These are phyloP conservation scores for Carcina quercana DNA, from an alignment of 2,888 invertebrate genomes.

Conservation along the genomic window DNA sequence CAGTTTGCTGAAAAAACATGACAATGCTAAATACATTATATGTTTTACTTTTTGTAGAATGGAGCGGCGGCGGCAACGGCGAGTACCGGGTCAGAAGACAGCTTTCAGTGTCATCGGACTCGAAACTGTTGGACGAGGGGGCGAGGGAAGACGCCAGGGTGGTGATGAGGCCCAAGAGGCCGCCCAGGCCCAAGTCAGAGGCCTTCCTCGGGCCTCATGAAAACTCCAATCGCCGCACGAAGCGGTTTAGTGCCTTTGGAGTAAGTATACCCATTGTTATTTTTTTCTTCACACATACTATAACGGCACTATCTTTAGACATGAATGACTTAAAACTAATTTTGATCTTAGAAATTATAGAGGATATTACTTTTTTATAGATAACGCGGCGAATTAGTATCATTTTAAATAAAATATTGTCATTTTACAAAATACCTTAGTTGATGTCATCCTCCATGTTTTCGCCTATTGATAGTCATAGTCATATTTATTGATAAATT, in stretches of 20 bases:
- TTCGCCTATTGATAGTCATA: no score
- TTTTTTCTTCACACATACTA: neutral
- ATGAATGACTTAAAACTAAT: no score
- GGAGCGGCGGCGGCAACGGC: constrained; percentile 80
- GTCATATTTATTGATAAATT: no score
- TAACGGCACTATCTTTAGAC: no score
- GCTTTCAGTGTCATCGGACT: constrained; percentile 93
- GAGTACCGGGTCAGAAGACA: constrained; percentile 92
- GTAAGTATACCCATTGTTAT: constrained; percentile 71
- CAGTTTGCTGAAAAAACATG: neutral
- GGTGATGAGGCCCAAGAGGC: constrained; percentile 91
- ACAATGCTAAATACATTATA: neutral
- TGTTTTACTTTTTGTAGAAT: no score
- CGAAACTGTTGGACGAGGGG: constrained; percentile 92
- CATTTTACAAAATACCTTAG: no score
- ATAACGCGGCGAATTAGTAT: no score
- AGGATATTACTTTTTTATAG: no score
- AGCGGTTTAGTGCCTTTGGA: constrained; percentile 97
- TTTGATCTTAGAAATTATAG: no score
- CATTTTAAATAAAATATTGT: no score
- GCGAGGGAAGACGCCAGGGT: constrained; percentile 92
- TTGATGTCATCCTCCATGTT: no score
- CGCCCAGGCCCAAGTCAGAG: constrained; percentile 96
- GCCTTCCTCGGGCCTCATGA: constrained; percentile 88
- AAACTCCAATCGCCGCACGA: constrained; percentile 87